These are phyloP conservation scores for Mesocricetus auratus DNA, from an alignment of 2,113 vertebrate species.

Conservation along the genomic window DNA sequence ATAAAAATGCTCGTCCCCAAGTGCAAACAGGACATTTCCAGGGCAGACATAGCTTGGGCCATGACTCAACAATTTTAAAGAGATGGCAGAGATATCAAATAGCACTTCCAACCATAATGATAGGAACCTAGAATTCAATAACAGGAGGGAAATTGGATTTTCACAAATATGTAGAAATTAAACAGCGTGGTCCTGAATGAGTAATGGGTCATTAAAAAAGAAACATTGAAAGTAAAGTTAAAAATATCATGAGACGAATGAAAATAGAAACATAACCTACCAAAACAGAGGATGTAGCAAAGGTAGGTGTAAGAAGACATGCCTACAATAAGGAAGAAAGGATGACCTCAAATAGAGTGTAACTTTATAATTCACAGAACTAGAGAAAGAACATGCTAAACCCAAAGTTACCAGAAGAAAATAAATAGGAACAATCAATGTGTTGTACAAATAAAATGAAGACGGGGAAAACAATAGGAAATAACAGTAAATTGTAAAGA, in stretches of 20 bases:
- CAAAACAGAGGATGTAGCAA: neutral
- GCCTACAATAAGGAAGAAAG: neutral
- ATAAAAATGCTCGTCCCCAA: neutral
- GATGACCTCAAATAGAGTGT: neutral
- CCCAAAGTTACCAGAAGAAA: neutral
- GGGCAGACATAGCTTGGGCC: neutral
- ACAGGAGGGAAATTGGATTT: conserved; percentile 14
- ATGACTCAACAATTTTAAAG: neutral
- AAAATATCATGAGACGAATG: neutral
- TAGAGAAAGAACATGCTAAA: neutral
- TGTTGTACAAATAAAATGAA: neutral
- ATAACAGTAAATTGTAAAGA: neutral
- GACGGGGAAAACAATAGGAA: neutral
- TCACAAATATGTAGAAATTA: neutral
- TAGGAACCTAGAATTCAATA: neutral
- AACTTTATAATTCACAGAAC: neutral
- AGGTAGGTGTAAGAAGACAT: neutral
- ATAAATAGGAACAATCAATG: neutral
- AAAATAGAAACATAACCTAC: neutral
- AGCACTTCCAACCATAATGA: neutral
- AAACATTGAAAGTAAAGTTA: neutral
- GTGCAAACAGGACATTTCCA: neutral
- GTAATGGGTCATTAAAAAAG: neutral
- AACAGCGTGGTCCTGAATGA: neutral
- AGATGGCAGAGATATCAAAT: neutral